These are phyloP conservation scores for Anthopleura xanthogrammica DNA, from an alignment of 92 coral and sea anemone species.

Conservation along the genomic window DNA sequence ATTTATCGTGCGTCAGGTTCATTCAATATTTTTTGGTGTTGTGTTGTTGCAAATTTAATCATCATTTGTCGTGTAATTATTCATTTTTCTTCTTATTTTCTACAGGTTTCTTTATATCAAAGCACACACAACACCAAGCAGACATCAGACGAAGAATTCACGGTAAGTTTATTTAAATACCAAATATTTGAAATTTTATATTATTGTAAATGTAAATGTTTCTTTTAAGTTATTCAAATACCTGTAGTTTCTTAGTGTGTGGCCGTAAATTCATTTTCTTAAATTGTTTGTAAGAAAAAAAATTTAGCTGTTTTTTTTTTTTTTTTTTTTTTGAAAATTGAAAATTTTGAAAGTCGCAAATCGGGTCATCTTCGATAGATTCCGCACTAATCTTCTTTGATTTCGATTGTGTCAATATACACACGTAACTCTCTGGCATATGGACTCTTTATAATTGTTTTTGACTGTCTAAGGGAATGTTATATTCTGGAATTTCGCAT, in stretches of 20 bases:
- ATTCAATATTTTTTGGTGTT: neutral
- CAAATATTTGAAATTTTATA: neutral
- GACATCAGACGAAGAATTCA: conserved; percentile 14
- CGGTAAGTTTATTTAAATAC: neutral
- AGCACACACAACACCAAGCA: neutral
- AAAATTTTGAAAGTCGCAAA: too few relatives aligned
- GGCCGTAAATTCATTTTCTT: too few relatives aligned
- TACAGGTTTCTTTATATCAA: conserved; percentile 17
- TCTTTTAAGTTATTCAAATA: neutral
- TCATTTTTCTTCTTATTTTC: neutral
- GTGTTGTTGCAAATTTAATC: neutral
- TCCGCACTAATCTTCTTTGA: too few relatives aligned
- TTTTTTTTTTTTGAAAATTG: too few relatives aligned
- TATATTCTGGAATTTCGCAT: too few relatives aligned
- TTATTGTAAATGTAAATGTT: neutral
- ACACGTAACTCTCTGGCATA: too few relatives aligned
- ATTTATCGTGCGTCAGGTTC: neutral
- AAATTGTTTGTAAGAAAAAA: too few relatives aligned
- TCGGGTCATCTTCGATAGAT: too few relatives aligned
- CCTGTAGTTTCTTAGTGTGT: neutral
- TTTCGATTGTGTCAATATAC: too few relatives aligned
- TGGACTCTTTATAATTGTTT: too few relatives aligned
- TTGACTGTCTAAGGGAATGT: too few relatives aligned
- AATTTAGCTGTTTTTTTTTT: too few relatives aligned
- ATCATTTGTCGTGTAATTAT: neutral